A percentile compares a stretch with the other conserved stretches of the same genome.
Evolutionary conservation across 2,113 vertebrate genomes (phyloP).

Genomic region (Brachionichthys hirsutus): DNA sequence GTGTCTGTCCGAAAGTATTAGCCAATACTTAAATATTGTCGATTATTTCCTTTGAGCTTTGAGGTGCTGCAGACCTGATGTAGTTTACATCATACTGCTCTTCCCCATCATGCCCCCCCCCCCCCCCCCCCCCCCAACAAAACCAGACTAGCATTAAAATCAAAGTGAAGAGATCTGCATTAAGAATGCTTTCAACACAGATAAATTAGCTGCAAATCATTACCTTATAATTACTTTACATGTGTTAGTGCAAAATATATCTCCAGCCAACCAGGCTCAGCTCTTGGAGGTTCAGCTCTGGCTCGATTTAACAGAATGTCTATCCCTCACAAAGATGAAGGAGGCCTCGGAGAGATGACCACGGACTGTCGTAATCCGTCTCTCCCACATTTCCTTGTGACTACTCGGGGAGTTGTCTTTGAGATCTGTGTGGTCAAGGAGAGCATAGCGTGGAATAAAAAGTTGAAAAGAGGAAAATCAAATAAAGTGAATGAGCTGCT

Average conservation of each 20-base stretch:
- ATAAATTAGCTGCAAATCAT: neutral
- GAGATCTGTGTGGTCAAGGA: constrained; percentile 39
- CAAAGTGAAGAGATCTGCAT: constrained; percentile 26
- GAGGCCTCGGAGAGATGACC: neutral
- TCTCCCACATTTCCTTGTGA: constrained; percentile 14
- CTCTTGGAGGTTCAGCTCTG: neutral
- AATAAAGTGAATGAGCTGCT: constrained; percentile 9
- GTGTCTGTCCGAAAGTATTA: neutral
- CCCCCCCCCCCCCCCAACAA: constrained; percentile 30
- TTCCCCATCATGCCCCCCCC: neutral
- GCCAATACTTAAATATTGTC: constrained; percentile 15
- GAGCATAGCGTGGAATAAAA: constrained; percentile 35
- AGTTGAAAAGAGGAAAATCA: constrained; percentile 41
- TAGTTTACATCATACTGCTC: constrained; percentile 17
- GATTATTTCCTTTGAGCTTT: constrained; percentile 38
- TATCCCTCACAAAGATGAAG: constrained; percentile 8
- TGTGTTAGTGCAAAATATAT: neutral
- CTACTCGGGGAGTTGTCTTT: constrained; percentile 29
- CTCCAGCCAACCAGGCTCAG: neutral
- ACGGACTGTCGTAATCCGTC: constrained; percentile 18
- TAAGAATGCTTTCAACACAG: constrained; percentile 4
- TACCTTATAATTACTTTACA: too few species aligned
- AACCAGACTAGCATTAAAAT: constrained; percentile 9
- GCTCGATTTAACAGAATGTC: neutral
- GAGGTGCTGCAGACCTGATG: constrained; percentile 15